Conservation (phyloP, 2,888 invertebrate species). For the Lepeophtheirus nordmannii region DNA sequence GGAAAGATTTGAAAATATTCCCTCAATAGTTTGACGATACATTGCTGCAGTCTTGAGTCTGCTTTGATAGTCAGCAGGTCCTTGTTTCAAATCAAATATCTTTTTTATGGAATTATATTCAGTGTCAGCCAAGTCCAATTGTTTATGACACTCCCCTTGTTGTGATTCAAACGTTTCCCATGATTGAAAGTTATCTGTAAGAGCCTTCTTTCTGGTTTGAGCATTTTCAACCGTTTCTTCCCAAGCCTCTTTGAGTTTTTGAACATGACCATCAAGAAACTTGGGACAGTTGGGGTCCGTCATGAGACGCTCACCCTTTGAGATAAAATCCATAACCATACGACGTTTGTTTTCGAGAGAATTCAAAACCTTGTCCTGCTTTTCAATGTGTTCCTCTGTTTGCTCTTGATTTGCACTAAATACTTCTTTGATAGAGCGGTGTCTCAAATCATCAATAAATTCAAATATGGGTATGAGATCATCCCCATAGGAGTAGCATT, state of each 20-base stretch:
- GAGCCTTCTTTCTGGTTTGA: constrained; percentile 27
- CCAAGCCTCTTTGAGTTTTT: constrained; percentile 28
- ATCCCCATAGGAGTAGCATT: constrained; percentile 28
- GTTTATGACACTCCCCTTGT: constrained; percentile 20
- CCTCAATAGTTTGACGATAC: constrained; percentile 26
- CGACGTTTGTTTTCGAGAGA: constrained; percentile 14
- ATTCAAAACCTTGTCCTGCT: constrained; percentile 23
- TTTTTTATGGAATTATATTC: constrained; percentile 22
- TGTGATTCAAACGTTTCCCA: constrained; percentile 20
- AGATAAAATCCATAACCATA: constrained; percentile 26
- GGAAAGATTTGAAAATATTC: constrained; percentile 25
- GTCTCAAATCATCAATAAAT: constrained; percentile 26
- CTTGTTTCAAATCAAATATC: constrained; percentile 18
- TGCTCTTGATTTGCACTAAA: constrained; percentile 20
- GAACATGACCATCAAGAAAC: constrained; percentile 27
- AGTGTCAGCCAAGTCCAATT: constrained; percentile 17
- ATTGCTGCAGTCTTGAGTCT: constrained; percentile 28
- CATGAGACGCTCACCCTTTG: constrained; percentile 28
- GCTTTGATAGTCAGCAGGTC: constrained; percentile 27
- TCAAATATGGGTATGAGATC: constrained; percentile 27
- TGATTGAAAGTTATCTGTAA: constrained; percentile 23
- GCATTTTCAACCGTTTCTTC: constrained; percentile 28
- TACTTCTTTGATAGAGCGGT: constrained; percentile 21
- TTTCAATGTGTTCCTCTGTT: constrained; percentile 22
- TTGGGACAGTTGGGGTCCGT: constrained; percentile 27